Evolutionary conservation across 2,113 vertebrate genomes (phyloP).

Genomic region (Notothenia rossii): DNA sequence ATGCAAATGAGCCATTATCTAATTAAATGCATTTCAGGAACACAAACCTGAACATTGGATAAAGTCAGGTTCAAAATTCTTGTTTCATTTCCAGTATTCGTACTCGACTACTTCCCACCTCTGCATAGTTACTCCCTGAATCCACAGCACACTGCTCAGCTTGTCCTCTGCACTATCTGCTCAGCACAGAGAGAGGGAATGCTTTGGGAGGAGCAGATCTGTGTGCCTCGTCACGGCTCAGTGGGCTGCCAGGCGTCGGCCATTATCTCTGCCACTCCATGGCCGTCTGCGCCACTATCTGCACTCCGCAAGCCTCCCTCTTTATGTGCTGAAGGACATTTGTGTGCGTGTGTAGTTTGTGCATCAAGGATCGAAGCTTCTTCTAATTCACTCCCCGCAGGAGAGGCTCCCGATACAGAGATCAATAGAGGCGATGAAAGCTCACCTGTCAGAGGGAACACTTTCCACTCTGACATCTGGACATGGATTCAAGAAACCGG

Average conservation of each 20-base stretch:
- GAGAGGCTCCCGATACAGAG: constrained; percentile 41
- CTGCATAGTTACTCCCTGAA: constrained; percentile 13
- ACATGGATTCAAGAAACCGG: constrained; percentile 10
- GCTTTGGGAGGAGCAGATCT: constrained; percentile 47
- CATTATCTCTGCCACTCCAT: constrained; percentile 73
- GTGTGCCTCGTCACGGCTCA: constrained; percentile 67
- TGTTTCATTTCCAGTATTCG: too few relatives aligned
- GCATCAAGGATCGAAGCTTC: constrained; percentile 35
- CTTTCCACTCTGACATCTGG: not conserved
- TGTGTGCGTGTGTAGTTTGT: constrained; percentile 15
- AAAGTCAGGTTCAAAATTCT: too few relatives aligned
- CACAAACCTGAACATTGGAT: too few relatives aligned
- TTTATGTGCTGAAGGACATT: constrained; percentile 57
- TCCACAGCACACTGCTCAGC: constrained; percentile 7
- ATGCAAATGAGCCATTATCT: too few relatives aligned
- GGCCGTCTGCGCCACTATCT: constrained; percentile 70
- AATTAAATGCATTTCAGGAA: too few relatives aligned
- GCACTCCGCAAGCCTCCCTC: constrained; percentile 60
- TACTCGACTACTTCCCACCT: too few relatives aligned
- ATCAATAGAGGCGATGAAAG: constrained; percentile 47
- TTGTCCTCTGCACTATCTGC: constrained; percentile 46
- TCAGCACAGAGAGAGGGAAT: not conserved
- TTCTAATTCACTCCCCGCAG: constrained; percentile 42
- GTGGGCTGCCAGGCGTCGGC: constrained; percentile 69
- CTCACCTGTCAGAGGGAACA: constrained; percentile 21